phyloP scores from a whole-genome alignment of 2,113 vertebrate genomes.

The Archocentrus centrarchus region DNA sequence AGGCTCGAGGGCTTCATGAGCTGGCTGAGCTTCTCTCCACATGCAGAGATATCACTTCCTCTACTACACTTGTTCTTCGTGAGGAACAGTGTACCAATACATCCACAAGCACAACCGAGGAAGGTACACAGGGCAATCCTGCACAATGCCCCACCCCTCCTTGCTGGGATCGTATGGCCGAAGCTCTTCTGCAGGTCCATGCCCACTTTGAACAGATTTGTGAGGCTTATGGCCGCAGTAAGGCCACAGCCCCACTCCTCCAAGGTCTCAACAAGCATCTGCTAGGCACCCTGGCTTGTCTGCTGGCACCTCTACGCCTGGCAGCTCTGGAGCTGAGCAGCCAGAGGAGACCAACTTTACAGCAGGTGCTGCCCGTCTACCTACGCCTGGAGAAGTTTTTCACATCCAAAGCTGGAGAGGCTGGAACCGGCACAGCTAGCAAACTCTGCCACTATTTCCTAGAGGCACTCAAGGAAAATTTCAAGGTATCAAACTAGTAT shows the following conservation, averaged over 20 bases:
- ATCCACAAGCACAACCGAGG: constrained; percentile 71
- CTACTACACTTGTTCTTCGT: constrained; percentile 86
- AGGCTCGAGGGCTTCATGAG: constrained; percentile 95
- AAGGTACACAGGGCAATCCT: constrained; percentile 65
- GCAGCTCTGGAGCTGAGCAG: constrained; percentile 93
- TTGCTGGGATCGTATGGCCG: constrained; percentile 95
- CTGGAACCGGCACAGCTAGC: constrained; percentile 90
- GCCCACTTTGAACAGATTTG: constrained; percentile 97
- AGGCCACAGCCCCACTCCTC: constrained; percentile 92
- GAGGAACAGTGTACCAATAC: constrained; percentile 82
- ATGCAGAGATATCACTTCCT: constrained; percentile 91
- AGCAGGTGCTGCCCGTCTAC: constrained; percentile 96
- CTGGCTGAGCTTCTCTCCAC: constrained; percentile 93
- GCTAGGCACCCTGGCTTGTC: constrained; percentile 91
- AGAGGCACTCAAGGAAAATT: constrained; percentile 98
- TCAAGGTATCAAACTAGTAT: constrained; percentile 79
- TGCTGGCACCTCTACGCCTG: constrained; percentile 92
- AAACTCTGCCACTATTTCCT: constrained; percentile 99
- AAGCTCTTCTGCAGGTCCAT: constrained; percentile 94
- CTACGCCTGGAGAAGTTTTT: constrained; percentile 98
- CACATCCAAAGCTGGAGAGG: constrained; percentile 96
- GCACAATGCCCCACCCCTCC: constrained; percentile 85
- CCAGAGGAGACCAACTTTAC: constrained; percentile 93
- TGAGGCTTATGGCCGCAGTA: constrained; percentile 94
- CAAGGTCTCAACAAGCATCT: constrained; percentile 98